Base-by-base conservation (phyloP, 2,113 vertebrate species). In the Brachionichthys hirsutus region DNA sequence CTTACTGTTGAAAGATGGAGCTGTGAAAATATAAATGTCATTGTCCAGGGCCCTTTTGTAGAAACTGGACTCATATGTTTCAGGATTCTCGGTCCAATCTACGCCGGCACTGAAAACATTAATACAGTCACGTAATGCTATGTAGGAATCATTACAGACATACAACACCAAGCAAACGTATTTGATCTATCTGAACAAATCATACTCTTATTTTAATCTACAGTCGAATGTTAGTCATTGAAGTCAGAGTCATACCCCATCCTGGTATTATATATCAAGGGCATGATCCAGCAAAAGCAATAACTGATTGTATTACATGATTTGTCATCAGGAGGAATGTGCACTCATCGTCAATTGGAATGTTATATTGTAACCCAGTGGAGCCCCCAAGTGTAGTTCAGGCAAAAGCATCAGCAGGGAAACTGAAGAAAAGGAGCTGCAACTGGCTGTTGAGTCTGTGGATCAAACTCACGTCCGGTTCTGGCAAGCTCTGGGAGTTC, bases 31-130 rank as follows among this genome's bases (percentile, higher is more conserved):
- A 81, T 98, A 98, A 71, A 97, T 94, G 73, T 95, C 93, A 65
- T 98, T 99, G 90, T 99, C 96, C 71, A 99, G 91, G 75, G 95
- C 95, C 67, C 97, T 89, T 79, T 99, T 99, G 88, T 99, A 99
- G 89, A 96, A 98, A 81, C 97, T 99, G 57, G 95, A 92, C 80
- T 99, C 97, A 3, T 98, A 98, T 7, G 95, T 95, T 89, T 98
- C 97, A 3, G 94, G 89, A 75, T 95, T 95, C 86, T 98, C 97
- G 36, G 83, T 85, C 97, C 97, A 98, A 34, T 96, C 93, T 85
- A 97, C 94, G 79, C 94, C 96, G 51, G 87, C 82, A n/a, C 92
- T 93, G 60, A 70, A 84, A 77, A 63, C 36, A 68, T 54, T 34
- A 55, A 61, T 6, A 81, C 34, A 44, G 38, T 47, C 44, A 58